Conservation (phyloP, 2,113 vertebrate species). For the Labeo catla region DNA sequence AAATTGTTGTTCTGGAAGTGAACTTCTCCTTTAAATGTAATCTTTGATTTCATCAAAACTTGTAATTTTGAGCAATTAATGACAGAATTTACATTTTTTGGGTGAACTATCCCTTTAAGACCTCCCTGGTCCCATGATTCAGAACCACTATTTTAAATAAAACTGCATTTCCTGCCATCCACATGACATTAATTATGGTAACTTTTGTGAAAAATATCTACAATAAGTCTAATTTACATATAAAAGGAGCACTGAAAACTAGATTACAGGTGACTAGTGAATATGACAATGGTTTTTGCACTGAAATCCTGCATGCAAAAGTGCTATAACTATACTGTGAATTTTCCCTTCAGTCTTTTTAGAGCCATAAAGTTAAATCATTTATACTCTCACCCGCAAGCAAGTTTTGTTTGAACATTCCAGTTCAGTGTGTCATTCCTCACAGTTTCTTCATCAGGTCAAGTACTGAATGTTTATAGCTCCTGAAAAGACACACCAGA, state of each 20-base stretch:
- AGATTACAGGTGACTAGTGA: not conserved
- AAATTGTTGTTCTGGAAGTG: no score
- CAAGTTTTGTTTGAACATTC: not conserved
- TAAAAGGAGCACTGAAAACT: not conserved
- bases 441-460: not conserved
- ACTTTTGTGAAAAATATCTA: not conserved
- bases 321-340: not conserved
- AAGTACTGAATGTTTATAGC: constrained; percentile 3
- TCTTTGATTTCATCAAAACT: no score
- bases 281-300: no score
- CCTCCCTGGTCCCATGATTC: not conserved
- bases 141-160: not conserved
- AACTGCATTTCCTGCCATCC: not conserved
- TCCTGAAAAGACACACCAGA: not conserved
- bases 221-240: not conserved
- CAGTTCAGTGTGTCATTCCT: not conserved
- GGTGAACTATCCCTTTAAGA: not conserved
- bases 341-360: not conserved
- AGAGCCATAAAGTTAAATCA: not conserved
- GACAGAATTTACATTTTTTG: no score
- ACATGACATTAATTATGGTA: not conserved
- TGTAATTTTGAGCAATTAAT: no score
- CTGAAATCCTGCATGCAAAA: not conserved
- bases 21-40: no score
- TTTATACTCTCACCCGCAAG: not conserved